Conservation (phyloP, 2,113 vertebrate species). For the Aramus guarauna region DNA sequence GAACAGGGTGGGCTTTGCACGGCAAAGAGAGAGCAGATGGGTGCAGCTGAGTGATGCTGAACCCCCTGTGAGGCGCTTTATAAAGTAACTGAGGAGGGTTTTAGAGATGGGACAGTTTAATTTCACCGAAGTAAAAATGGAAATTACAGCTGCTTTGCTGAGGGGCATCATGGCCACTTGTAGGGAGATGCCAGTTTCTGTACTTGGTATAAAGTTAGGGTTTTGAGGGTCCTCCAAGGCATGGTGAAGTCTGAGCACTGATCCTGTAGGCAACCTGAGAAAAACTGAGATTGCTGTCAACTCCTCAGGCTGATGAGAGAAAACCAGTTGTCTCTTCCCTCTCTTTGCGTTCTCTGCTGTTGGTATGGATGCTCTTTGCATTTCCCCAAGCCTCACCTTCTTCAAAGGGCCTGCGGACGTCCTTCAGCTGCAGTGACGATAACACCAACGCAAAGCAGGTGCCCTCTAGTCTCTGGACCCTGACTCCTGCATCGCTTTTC, state of each 20-base stretch:
- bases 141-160: neutral
- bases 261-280: neutral
- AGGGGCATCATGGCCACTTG: accelerated
- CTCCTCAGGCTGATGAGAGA: neutral
- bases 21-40: neutral
- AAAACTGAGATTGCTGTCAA: neutral
- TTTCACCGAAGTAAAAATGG: neutral
- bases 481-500: neutral
- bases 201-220: neutral
- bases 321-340: neutral
- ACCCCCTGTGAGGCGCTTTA: neutral
- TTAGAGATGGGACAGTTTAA: neutral
- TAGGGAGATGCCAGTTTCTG: neutral
- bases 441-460: neutral
- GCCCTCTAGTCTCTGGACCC: neutral
- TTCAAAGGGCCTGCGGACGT: neutral
- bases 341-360: neutral
- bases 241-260: accelerated
- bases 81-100: neutral
- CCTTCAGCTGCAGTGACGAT: neutral
- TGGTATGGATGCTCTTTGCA: neutral
- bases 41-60: neutral
- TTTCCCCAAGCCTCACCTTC: neutral
- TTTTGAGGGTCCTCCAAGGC: neutral
- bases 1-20: neutral